phyloP scores from a whole-genome alignment of 2,797 vertebrate genomes.

The Lateolabrax maculatus region DNA sequence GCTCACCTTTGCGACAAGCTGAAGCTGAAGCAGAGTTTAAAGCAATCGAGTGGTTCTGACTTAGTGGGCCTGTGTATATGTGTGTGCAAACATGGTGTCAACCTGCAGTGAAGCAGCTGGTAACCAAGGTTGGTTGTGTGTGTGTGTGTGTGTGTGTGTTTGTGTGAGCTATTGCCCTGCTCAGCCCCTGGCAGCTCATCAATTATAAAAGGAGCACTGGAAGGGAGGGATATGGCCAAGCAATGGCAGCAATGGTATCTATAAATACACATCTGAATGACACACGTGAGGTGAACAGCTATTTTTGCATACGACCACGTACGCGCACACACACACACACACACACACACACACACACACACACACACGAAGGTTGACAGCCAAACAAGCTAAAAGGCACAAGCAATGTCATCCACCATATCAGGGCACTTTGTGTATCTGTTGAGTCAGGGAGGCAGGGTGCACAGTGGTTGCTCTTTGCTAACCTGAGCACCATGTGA shows the following conservation, averaged over 20 bases:
- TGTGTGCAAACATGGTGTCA: slow-evolving; percentile 54
- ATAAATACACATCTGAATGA: slow-evolving; percentile 82
- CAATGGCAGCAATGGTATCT: slow-evolving; percentile 73
- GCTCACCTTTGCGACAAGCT: slow-evolving; percentile 47
- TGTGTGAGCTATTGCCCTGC: slow-evolving; percentile 54
- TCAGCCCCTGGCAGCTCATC: slow-evolving; percentile 78
- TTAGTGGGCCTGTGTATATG: slow-evolving; percentile 6
- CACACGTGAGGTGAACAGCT: slow-evolving; percentile 65
- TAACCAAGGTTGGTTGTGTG: slow-evolving; percentile 54
- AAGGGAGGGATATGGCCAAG: slow-evolving; percentile 68
- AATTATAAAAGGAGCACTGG: slow-evolving; percentile 80
- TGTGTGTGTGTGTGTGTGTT: slow-evolving; percentile 39
- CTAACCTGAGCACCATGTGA: slow-evolving; percentile 51
- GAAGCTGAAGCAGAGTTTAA: slow-evolving; percentile 40
- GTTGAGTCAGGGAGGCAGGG: slow-evolving; percentile 47
- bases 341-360: slow-evolving; percentile 20
- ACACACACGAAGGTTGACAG: slow-evolving; percentile 34
- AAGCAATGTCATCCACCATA: slow-evolving; percentile 60
- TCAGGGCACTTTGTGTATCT: slow-evolving; percentile 56
- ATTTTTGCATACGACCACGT: slow-evolving; percentile 63
- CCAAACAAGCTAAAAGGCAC: slow-evolving; percentile 12
- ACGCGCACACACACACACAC: slow-evolving; percentile 12
- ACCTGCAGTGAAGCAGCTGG: slow-evolving; percentile 62
- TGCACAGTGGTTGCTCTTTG: slow-evolving; percentile 30
- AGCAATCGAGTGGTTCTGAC: slow-evolving; percentile 29